These are phyloP conservation scores for Eublepharis macularius DNA, from an alignment of 2,113 vertebrate genomes.

Conservation along the genomic window DNA sequence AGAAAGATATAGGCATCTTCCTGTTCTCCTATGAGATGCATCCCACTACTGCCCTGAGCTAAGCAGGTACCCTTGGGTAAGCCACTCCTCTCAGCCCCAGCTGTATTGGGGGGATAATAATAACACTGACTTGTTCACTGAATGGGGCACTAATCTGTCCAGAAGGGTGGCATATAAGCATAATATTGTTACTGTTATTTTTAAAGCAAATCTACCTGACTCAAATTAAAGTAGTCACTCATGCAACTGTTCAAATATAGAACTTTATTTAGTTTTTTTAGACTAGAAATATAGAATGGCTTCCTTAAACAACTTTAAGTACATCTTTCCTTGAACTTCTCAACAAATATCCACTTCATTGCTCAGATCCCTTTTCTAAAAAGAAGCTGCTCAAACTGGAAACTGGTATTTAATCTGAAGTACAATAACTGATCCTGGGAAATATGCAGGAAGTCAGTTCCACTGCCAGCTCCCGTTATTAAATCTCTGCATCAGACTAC, in stretches of 20 bases:
- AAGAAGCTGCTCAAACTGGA: neutral
- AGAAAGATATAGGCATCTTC: neutral
- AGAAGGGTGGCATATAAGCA: too few species aligned
- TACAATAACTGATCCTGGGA: neutral
- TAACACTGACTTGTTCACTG: too few species aligned
- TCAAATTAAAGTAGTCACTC: neutral
- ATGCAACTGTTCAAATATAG: neutral
- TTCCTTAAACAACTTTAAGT: neutral
- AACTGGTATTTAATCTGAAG: constrained; percentile 10
- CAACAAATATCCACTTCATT: neutral
- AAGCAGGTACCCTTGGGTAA: too few species aligned
- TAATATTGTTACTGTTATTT: too few species aligned
- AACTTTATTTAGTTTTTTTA: neutral
- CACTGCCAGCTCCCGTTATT: neutral
- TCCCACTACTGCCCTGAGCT: too few species aligned
- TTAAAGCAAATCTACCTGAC: neutral
- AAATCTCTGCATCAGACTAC: neutral
- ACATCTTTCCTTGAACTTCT: neutral
- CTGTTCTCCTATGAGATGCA: too few species aligned
- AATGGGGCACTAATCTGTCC: too few species aligned
- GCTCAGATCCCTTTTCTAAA: neutral
- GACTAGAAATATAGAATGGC: neutral
- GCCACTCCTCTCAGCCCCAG: too few species aligned
- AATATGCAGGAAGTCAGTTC: neutral
- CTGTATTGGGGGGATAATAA: too few species aligned